Evolutionary conservation across 2,888 invertebrate species (phyloP).

Genomic region (Hyposoter dolosus): DNA sequence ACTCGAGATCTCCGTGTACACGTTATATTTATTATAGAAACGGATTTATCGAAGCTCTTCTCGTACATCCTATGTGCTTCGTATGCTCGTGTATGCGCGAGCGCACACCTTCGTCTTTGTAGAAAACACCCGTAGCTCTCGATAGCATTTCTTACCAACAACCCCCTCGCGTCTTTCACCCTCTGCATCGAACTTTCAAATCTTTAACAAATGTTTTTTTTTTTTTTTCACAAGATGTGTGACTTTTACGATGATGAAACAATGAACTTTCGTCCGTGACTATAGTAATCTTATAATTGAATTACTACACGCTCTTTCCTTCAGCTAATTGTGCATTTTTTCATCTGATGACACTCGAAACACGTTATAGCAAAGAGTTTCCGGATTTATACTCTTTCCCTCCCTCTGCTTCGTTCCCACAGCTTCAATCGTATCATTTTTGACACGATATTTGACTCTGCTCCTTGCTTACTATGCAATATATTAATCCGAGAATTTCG

Average conservation of each 20-base stretch:
- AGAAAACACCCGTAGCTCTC: conserved; percentile 44
- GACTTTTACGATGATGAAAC: not conserved
- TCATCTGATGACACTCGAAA: not conserved
- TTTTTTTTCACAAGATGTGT: conserved; percentile 33
- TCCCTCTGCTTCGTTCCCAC: not conserved
- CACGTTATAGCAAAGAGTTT: not conserved
- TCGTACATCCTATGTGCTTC: conserved; percentile 51
- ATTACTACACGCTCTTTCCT: not conserved
- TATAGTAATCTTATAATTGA: not conserved
- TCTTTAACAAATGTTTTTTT: conserved; percentile 48
- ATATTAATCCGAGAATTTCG: not conserved
- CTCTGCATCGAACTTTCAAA: conserved; percentile 52
- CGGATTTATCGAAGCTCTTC: conserved; percentile 69
- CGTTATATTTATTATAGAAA: conserved; percentile 72
- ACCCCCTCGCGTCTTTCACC: conserved; percentile 43
- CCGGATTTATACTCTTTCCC: conserved; percentile 26
- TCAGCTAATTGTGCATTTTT: not conserved
- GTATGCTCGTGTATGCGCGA: conserved; percentile 24
- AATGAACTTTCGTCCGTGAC: conserved; percentile 9
- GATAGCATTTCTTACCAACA: conserved; percentile 52
- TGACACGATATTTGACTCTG: not conserved
- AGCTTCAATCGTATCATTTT: not conserved
- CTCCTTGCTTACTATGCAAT: not conserved
- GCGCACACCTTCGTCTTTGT: conserved; percentile 57
- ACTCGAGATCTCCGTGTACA: conserved; percentile 69